phyloP scores from a whole-genome alignment of 2,113 vertebrate species.

The Corythaixoides concolor region DNA sequence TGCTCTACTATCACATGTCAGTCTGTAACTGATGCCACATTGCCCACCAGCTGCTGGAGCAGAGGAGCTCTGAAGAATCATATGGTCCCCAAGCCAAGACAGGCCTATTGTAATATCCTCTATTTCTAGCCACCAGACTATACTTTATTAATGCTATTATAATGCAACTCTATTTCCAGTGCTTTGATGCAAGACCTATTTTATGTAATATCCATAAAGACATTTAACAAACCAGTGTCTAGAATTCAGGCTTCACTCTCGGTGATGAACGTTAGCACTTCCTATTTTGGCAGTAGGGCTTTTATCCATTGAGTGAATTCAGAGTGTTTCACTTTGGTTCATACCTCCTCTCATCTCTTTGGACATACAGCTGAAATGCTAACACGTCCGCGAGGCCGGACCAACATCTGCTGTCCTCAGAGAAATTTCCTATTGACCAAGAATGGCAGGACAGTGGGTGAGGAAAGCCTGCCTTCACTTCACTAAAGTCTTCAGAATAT shows the following conservation, averaged over 20 bases:
- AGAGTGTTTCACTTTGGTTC: background rate
- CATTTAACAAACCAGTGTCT: background rate
- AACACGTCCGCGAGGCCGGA: background rate
- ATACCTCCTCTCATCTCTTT: background rate
- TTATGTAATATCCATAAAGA: background rate
- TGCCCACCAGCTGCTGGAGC: background rate
- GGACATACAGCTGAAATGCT: background rate
- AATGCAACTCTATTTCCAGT: background rate
- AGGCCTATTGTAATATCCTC: background rate
- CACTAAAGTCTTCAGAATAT: background rate
- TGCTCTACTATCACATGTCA: background rate
- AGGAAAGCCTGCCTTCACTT: background rate
- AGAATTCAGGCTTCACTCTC: background rate
- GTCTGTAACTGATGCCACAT: background rate
- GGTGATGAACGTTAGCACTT: background rate
- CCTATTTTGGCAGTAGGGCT: background rate
- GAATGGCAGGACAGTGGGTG: background rate
- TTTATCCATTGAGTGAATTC: background rate
- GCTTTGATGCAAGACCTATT: background rate
- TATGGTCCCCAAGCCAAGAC: background rate
- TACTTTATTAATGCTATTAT: background rate
- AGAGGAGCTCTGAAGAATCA: background rate
- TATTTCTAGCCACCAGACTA: background rate
- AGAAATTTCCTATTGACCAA: background rate
- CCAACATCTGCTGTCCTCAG: background rate